Conservation (phyloP, 2,113 vertebrate species). For the Centrocercus urophasianus region DNA sequence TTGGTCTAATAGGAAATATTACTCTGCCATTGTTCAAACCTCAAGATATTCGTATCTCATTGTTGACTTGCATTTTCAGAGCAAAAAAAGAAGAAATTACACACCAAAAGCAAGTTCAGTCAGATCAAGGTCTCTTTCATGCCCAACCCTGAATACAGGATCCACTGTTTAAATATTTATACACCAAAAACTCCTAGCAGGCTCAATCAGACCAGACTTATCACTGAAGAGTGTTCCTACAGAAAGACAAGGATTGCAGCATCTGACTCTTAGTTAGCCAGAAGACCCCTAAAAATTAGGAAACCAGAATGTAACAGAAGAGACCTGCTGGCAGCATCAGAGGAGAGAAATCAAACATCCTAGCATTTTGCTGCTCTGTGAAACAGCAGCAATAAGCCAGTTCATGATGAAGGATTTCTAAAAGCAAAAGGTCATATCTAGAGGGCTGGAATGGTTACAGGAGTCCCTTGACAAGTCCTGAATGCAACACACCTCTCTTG, state of each 20-base stretch:
- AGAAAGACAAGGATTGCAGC: background rate
- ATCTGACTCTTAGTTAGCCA: background rate
- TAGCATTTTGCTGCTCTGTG: background rate
- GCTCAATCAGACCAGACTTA: background rate
- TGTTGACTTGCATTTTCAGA: background rate
- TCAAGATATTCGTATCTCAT: background rate
- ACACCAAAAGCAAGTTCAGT: background rate
- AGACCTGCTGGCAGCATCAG: background rate
- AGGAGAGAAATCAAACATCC: background rate
- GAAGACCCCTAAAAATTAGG: background rate
- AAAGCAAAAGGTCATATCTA: background rate
- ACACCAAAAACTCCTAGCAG: background rate
- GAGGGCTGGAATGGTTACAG: background rate
- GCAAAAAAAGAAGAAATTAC: background rate
- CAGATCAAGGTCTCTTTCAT: background rate
- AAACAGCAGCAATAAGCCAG: background rate
- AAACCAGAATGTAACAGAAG: background rate
- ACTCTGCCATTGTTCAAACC: background rate
- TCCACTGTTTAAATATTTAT: background rate
- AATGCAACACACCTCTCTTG: background rate
- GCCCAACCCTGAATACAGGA: background rate
- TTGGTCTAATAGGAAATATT: background rate
- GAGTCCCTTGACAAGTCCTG: background rate
- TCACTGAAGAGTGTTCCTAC: background rate
- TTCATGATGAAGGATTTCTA: accelerated